These are phyloP conservation scores for Eupithecia abbreviata DNA, from an alignment of 2,888 invertebrate species.

Conservation along the genomic window DNA sequence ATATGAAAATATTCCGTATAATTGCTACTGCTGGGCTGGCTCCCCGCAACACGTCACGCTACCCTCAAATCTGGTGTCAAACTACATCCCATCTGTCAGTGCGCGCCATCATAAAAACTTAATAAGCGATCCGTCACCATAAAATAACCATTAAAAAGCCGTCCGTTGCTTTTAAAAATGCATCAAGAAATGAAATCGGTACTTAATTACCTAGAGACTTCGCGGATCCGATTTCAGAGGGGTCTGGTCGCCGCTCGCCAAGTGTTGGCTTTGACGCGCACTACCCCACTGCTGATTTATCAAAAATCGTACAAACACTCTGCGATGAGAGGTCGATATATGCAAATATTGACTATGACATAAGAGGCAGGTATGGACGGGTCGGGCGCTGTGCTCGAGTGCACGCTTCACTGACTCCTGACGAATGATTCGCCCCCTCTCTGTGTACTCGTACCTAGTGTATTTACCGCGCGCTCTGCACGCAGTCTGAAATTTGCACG, in stretches of 20 bases:
- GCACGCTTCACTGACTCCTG: constrained; percentile 78
- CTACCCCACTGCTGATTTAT: constrained; percentile 49
- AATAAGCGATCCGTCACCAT: constrained; percentile 84
- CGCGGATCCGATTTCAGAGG: constrained; percentile 73
- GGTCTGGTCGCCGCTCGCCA: constrained; percentile 45
- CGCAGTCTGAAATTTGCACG: constrained; percentile 74
- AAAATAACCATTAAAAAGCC: constrained; percentile 83
- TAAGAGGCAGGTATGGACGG: constrained; percentile 70
- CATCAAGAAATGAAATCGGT: constrained; percentile 83
- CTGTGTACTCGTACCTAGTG: constrained; percentile 54
- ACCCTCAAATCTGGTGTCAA: constrained; percentile 80
- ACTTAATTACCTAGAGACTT: constrained; percentile 83
- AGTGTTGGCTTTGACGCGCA: constrained; percentile 52
- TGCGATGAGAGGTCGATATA: constrained; percentile 63
- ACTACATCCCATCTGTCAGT: constrained; percentile 82
- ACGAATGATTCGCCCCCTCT: constrained; percentile 71
- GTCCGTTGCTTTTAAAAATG: constrained; percentile 82
- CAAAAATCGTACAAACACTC: constrained; percentile 50
- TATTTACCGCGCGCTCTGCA: constrained; percentile 67
- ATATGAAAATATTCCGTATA: constrained; percentile 10
- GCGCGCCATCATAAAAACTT: constrained; percentile 78
- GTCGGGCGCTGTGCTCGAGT: constrained; percentile 72
- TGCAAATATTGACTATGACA: constrained; percentile 81
- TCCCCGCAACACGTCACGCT: constrained; percentile 43
- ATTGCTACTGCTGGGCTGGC: constrained; percentile 25